These are phyloP conservation scores for Drosophila kohkoa DNA, from an alignment of 1,140 invertebrate genomes.

Conservation along the genomic window DNA sequence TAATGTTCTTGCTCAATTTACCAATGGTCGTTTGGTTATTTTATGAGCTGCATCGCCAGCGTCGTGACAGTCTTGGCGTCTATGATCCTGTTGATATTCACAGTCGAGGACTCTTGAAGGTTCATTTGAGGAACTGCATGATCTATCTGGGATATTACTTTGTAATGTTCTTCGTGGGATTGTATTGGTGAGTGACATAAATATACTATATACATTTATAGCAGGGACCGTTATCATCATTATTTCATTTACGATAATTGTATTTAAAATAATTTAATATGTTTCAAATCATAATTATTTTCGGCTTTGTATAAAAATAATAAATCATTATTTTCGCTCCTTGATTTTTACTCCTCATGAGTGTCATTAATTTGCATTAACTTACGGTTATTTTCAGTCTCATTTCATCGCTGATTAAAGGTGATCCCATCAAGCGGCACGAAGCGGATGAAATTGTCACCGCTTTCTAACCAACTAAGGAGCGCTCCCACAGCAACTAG, in stretches of 20 bases:
- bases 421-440: constrained; percentile 89
- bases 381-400: constrained; percentile 86
- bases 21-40: constrained; percentile 92
- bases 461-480: constrained; percentile 84
- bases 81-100: constrained; percentile 98
- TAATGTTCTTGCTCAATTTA: constrained; percentile 91
- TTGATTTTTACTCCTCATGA: too few relatives aligned
- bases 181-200: constrained; percentile 91
- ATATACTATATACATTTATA: background rate
- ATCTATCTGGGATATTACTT: constrained; percentile 96
- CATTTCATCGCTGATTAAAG: constrained; percentile 91
- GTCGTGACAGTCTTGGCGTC: constrained; percentile 94
- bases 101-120: constrained; percentile 94
- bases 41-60: constrained; percentile 91
- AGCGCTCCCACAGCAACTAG: constrained; percentile 41
- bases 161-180: constrained; percentile 96
- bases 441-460: constrained; percentile 88
- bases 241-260: too few relatives aligned
- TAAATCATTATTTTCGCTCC: too few relatives aligned
- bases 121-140: constrained; percentile 94
- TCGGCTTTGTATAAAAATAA: too few relatives aligned
- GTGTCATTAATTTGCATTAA: background rate
- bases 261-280: too few relatives aligned
- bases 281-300: too few relatives aligned
- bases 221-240: too few relatives aligned